Conservation (phyloP, 1,140 invertebrate species). For the Bicyclus anynana region DNA sequence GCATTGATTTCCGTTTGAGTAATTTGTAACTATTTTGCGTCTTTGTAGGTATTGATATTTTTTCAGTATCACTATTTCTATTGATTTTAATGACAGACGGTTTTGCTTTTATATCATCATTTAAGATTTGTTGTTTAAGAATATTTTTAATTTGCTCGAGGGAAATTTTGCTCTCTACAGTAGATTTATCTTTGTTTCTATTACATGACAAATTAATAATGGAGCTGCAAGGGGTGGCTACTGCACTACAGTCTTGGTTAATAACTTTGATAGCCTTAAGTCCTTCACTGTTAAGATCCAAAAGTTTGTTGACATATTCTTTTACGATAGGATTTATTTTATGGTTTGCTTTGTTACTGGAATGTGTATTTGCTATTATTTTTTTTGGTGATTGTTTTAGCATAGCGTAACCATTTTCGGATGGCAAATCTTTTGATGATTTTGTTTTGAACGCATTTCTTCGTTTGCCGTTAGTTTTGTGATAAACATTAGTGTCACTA, state of each 20-base stretch:
- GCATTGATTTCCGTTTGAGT: constrained; percentile 40
- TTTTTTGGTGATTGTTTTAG: constrained; percentile 1
- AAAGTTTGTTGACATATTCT: constrained; percentile 72
- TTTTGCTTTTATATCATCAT: constrained; percentile 25
- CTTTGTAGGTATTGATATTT: constrained; percentile 3
- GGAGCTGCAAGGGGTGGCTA: constrained; percentile 75
- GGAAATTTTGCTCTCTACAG: constrained; percentile 46
- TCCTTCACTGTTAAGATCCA: constrained; percentile 71
- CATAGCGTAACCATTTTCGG: background rate
- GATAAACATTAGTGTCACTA: constrained; percentile 25
- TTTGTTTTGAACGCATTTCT: constrained; percentile 9
- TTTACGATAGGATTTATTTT: constrained; percentile 58
- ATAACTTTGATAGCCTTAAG: constrained; percentile 72
- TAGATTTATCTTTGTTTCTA: constrained; percentile 25
- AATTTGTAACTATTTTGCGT: constrained; percentile 12
- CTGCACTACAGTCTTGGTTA: constrained; percentile 71
- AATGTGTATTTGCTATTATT: constrained; percentile 8
- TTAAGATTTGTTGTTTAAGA: constrained; percentile 48
- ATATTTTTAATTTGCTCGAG: constrained; percentile 62
- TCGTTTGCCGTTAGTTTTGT: constrained; percentile 16
- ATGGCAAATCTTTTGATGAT: constrained; percentile 11
- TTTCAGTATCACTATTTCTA: constrained; percentile 25
- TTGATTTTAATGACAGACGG: background rate
- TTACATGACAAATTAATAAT: constrained; percentile 67
- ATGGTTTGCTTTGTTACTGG: constrained; percentile 6